phyloP scores from a whole-genome alignment of 2,113 vertebrate species.

The Epinephelus lanceolatus region DNA sequence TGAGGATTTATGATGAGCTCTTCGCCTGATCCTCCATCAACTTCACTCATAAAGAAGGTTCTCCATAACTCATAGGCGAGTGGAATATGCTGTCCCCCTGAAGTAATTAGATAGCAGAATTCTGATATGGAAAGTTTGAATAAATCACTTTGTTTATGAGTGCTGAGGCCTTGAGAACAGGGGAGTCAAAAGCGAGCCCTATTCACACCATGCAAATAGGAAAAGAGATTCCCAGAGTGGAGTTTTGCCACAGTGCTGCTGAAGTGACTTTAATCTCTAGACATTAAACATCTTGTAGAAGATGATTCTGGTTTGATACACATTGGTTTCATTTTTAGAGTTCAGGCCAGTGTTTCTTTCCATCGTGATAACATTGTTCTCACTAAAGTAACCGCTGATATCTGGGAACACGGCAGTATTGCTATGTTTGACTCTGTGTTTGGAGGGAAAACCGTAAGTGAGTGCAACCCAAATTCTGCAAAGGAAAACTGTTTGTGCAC shows the following conservation, averaged over 20 bases:
- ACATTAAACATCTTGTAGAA: neutral
- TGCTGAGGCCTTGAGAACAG: conserved; percentile 82
- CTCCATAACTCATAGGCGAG: conserved; percentile 86
- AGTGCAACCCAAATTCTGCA: neutral
- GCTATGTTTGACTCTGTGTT: neutral
- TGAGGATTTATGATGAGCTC: conserved; percentile 88
- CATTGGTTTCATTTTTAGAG: neutral
- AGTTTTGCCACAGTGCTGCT: conserved; percentile 18
- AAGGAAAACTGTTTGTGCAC: neutral
- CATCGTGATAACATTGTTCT: neutral
- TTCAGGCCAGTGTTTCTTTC: neutral
- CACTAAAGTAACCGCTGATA: neutral
- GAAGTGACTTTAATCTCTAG: conserved; percentile 38
- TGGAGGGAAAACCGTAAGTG: neutral
- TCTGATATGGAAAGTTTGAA: conserved; percentile 86
- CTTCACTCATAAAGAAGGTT: conserved; percentile 88
- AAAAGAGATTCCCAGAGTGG: conserved; percentile 14
- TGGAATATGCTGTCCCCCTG: conserved; percentile 81
- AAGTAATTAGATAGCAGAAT: conserved; percentile 89
- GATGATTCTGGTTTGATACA: neutral
- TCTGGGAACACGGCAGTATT: neutral
- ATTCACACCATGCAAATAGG: conserved; percentile 38
- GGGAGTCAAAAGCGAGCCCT: conserved; percentile 52
- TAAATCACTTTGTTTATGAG: conserved; percentile 89
- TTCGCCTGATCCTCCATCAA: conserved; percentile 86